Evolutionary conservation across 2,888 invertebrate genomes (phyloP).

Genomic region (Chrysopilus asiliformis): DNA sequence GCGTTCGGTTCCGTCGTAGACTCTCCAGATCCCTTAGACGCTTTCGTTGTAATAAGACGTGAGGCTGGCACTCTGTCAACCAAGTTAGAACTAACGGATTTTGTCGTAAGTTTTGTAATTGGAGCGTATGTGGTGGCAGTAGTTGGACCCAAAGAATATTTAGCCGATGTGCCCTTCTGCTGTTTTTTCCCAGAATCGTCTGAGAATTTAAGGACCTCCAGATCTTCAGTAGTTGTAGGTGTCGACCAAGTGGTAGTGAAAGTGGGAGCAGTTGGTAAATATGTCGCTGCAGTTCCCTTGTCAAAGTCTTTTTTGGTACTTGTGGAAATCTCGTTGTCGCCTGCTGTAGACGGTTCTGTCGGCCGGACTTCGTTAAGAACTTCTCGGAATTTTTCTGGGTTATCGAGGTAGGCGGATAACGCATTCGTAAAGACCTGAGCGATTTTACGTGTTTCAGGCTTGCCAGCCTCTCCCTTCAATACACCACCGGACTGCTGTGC

Average conservation of each 20-base stretch:
- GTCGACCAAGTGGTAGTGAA: conserved; percentile 24
- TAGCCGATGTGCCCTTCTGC: conserved; percentile 17
- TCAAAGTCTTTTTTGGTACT: conserved; percentile 10
- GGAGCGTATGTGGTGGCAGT: conserved; percentile 24
- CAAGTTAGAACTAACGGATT: conserved; percentile 5
- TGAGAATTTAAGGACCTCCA: conserved; percentile 65
- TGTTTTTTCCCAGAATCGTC: conserved; percentile 42
- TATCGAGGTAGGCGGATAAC: conserved; percentile 65
- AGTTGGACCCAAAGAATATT: conserved; percentile 25
- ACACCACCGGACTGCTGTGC: conserved; percentile 51
- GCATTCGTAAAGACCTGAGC: conserved; percentile 78
- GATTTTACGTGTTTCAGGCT: conserved; percentile 58
- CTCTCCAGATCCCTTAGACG: not conserved
- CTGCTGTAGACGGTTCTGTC: conserved; percentile 51
- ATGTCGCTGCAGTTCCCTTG: conserved; percentile 25
- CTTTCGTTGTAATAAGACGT: conserved; percentile 16
- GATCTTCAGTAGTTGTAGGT: conserved; percentile 51
- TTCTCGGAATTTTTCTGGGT: conserved; percentile 67
- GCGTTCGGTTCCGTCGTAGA: conserved; percentile 31
- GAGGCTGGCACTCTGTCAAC: conserved; percentile 13
- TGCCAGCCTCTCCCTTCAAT: conserved; percentile 38
- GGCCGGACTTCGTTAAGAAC: conserved; percentile 65
- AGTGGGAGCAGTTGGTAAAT: conserved; percentile 27
- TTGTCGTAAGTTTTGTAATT: conserved; percentile 2
- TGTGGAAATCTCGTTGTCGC: conserved; percentile 29